phyloP scores from a whole-genome alignment of 1,140 invertebrate genomes.

The Araneus ventricosus region DNA sequence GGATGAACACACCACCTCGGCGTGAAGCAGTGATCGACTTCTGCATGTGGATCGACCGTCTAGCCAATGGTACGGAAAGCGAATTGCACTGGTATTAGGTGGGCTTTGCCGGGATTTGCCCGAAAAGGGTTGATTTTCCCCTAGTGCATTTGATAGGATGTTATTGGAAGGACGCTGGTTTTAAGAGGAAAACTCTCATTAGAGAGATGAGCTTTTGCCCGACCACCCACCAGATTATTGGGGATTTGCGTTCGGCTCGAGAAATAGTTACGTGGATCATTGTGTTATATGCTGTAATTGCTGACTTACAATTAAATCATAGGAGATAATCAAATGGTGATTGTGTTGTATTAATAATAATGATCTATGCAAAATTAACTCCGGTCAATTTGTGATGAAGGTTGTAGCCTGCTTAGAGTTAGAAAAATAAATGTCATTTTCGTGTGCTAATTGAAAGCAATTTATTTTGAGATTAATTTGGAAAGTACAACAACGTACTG shows the following conservation, averaged over 20 bases:
- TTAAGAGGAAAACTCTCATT: neutral
- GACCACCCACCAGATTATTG: neutral
- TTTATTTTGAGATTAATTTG: too few species aligned
- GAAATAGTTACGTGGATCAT: neutral
- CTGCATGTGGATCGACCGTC: slow-evolving; percentile 6
- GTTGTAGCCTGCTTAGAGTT: too few species aligned
- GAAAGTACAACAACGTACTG: too few species aligned
- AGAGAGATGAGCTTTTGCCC: neutral
- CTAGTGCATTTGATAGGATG: slow-evolving; percentile 4
- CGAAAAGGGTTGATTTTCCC: slow-evolving; percentile 13
- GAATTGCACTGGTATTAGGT: slow-evolving; percentile 15
- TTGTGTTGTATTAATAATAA: too few species aligned
- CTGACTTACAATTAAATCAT: too few species aligned
- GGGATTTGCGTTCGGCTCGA: neutral
- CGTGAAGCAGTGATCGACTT: slow-evolving; percentile 43
- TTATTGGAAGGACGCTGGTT: neutral
- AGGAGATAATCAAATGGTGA: too few species aligned
- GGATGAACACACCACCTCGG: slow-evolving; percentile 14
- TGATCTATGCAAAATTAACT: too few species aligned
- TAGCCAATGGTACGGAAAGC: neutral
- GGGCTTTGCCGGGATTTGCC: slow-evolving; percentile 29
- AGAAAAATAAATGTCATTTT: too few species aligned
- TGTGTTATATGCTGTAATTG: neutral
- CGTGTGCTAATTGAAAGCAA: too few species aligned
- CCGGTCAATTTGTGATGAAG: too few species aligned